Evolutionary conservation across 2,888 invertebrate genomes (phyloP).

Genomic region (Zeuzera pyrina): DNA sequence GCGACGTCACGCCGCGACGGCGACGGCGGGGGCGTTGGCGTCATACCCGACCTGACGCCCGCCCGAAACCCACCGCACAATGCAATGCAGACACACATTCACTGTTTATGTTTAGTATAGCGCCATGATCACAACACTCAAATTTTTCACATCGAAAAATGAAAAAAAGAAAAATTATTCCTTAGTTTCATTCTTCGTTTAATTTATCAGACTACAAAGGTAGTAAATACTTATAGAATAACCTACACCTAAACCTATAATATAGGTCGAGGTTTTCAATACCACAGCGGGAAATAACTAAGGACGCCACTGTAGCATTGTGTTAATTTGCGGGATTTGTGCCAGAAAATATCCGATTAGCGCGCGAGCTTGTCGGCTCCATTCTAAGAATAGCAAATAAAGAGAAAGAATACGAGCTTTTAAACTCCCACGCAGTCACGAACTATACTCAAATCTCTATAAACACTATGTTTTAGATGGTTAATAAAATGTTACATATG

Average conservation of each 20-base stretch:
- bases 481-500: too few relatives aligned
- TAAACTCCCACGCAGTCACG: slow-evolving; percentile 19
- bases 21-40: slow-evolving; percentile 15
- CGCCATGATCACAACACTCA: too few relatives aligned
- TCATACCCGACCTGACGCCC: slow-evolving; percentile 22
- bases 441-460: neutral
- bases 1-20: slow-evolving; percentile 15
- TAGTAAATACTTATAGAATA: too few relatives aligned
- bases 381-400: slow-evolving; percentile 38
- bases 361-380: slow-evolving; percentile 19
- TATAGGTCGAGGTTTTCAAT: too few relatives aligned
- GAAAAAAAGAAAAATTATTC: too few relatives aligned
- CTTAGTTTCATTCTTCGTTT: too few relatives aligned
- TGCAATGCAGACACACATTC: slow-evolving; percentile 15
- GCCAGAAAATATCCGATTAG: slow-evolving; percentile 24
- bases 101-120: neutral
- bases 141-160: too few relatives aligned
- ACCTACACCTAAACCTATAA: too few relatives aligned
- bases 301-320: too few relatives aligned
- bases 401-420: slow-evolving; percentile 26
- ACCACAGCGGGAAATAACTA: too few relatives aligned
- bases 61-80: slow-evolving; percentile 14
- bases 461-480: neutral
- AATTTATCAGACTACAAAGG: too few relatives aligned
- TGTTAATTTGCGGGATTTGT: too few relatives aligned